These are phyloP conservation scores for Charaxes varanes DNA, from an alignment of 1,140 invertebrate species.

Conservation along the genomic window DNA sequence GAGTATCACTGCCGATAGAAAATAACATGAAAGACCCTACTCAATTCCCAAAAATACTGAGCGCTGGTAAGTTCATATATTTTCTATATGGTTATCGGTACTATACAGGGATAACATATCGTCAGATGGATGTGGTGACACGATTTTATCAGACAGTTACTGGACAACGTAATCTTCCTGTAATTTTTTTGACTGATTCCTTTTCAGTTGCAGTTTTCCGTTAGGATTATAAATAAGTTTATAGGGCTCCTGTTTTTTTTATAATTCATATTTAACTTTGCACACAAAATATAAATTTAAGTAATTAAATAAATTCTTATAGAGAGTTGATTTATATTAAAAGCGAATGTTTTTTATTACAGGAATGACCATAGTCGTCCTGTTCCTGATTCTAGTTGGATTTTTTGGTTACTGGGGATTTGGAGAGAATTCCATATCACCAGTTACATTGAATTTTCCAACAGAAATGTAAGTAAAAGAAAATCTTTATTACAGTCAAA, in stretches of 20 bases:
- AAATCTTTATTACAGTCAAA: too few species aligned
- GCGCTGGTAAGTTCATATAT: constrained; percentile 27
- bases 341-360: constrained; percentile 12
- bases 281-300: too few species aligned
- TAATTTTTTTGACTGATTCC: too few species aligned
- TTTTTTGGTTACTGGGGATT: constrained; percentile 57
- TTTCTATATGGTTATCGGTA: too few species aligned
- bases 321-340: background rate
- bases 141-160: too few species aligned
- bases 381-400: constrained; percentile 41
- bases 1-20: constrained; percentile 47
- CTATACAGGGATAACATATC: too few species aligned
- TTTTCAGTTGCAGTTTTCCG: too few species aligned
- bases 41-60: constrained; percentile 36
- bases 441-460: constrained; percentile 49
- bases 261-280: too few species aligned
- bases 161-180: too few species aligned
- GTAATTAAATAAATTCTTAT: constrained; percentile 1
- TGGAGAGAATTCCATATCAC: constrained; percentile 38
- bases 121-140: too few species aligned
- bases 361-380: constrained; percentile 46
- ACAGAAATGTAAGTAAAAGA: constrained; percentile 33
- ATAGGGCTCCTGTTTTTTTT: too few species aligned
- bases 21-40: constrained; percentile 52
- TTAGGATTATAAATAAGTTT: too few species aligned